Evolutionary conservation across 2,113 vertebrate species (phyloP), one percentile per base, ranked within the genome.

Genomic region (Crotalus viridis): DNA sequence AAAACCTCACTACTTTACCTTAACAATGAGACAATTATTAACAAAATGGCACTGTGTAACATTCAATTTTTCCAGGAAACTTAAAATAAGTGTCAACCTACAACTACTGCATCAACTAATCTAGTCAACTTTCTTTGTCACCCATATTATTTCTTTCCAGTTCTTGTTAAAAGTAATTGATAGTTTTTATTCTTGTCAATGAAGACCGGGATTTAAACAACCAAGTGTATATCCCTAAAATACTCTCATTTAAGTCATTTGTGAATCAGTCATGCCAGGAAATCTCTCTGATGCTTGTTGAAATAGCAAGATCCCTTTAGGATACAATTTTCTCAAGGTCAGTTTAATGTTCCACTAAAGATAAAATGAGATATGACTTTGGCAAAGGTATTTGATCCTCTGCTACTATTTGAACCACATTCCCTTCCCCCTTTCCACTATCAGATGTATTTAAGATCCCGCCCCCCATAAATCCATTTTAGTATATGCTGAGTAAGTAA

Each of bases 21-120:
- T 52, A 91, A 90, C 61, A 69, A 1, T 93, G 69, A 87, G 56
- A 94, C 8, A 81, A 94, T 22, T 92, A 12, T 24, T 89, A 19
- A 28, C 26, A 87, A 93, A 43, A 91, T 92, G 48, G 24, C 26
- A 5, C 5, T 15, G 28, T 89, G 26, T 39, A 89, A 69, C 43
- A 81, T 81, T 26, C 33, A 74, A 3, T 54, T 15, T 54, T 55
- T 13, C 87, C 28, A 55, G 48, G 51, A 3, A 52, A 12, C 13
- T 15, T 8, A 19, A 55, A 54, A 3, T 54, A 88, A n/a, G n/a
- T n/a, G 26, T 51, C 15, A 19, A 88, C 46, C 51, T 19, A 13
- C 12, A 54, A 48, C 7, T 7, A 64, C 10, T n/a, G 33, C 57
- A n/a, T n/a, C 19, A 46, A 64, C 3, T 52, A 46, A 26, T 19